These are phyloP conservation scores for Myxocyprinus asiaticus DNA, from an alignment of 2,113 vertebrate genomes.

Conservation along the genomic window DNA sequence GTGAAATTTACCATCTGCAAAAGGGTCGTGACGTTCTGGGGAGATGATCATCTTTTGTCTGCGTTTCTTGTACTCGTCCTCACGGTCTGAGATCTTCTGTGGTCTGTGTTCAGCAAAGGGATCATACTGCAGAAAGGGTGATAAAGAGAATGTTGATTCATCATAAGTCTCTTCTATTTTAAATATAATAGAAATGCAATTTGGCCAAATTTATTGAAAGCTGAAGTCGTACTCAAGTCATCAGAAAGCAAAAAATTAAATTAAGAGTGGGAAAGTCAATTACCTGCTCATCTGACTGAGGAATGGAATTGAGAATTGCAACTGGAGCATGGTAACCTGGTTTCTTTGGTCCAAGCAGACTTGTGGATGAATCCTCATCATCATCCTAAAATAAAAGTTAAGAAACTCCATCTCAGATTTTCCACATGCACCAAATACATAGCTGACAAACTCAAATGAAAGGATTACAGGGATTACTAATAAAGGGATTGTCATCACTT, in stretches of 20 bases:
- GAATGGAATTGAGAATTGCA: slow-evolving; percentile 95
- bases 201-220: too few relatives aligned
- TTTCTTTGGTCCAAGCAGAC: slow-evolving; percentile 95
- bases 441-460: background rate
- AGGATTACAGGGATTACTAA: background rate
- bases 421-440: slow-evolving; percentile 22
- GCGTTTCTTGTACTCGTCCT: slow-evolving; percentile 96
- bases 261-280: slow-evolving; percentile 3
- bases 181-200: too few relatives aligned
- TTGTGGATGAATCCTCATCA: slow-evolving; percentile 92
- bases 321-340: slow-evolving; percentile 96
- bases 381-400: slow-evolving; percentile 81
- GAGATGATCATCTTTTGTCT: slow-evolving; percentile 99
- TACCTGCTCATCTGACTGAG: slow-evolving; percentile 96
- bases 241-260: too few relatives aligned
- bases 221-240: too few relatives aligned
- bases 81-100: slow-evolving; percentile 93
- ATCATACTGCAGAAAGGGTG: slow-evolving; percentile 82
- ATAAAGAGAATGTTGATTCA: background rate
- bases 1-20: slow-evolving; percentile 94
- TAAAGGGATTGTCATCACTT: slow-evolving; percentile 71
- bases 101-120: slow-evolving; percentile 96
- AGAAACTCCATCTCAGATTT: slow-evolving; percentile 46
- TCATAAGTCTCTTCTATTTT: background rate
- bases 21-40: slow-evolving; percentile 96